Evolutionary conservation across 53 echinoderm and acorn worm genomes (phyloP).

Genomic region (Stichopus horrens): DNA sequence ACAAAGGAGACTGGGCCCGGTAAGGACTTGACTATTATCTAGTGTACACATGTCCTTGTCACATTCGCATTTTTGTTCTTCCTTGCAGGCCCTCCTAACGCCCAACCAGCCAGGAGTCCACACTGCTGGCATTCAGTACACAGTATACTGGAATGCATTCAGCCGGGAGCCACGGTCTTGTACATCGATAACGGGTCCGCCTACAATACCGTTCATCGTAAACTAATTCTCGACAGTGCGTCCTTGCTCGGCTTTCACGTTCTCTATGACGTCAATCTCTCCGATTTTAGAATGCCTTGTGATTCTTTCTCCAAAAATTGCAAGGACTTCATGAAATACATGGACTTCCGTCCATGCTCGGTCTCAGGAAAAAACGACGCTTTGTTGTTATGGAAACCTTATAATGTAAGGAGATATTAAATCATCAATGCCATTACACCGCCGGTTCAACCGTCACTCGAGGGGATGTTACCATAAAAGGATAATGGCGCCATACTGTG

Average conservation of each 20-base stretch:
- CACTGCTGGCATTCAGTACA: constrained; percentile 19
- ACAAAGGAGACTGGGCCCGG: too few relatives aligned
- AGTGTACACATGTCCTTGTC: too few relatives aligned
- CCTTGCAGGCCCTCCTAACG: neutral
- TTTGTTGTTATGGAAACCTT: constrained; percentile 25
- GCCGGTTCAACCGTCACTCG: too few relatives aligned
- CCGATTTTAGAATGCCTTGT: constrained; percentile 28
- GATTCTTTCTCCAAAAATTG: constrained; percentile 24
- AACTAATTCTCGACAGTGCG: constrained; percentile 20
- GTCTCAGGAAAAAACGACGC: constrained; percentile 26
- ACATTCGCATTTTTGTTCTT: neutral
- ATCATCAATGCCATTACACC: too few relatives aligned
- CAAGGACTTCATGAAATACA: constrained; percentile 16
- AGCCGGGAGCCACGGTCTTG: constrained; percentile 17
- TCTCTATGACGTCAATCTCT: constrained; percentile 18
- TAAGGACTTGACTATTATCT: too few relatives aligned
- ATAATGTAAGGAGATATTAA: neutral
- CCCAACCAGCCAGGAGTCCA: neutral
- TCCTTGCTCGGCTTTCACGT: constrained; percentile 16
- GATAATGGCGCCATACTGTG: too few relatives aligned
- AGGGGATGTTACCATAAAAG: too few relatives aligned
- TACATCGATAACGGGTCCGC: constrained; percentile 20
- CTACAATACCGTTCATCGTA: neutral
- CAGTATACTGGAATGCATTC: constrained; percentile 32
- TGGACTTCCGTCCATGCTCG: constrained; percentile 33